Percentiles rank a stretch among this genome's conserved stretches.
Conservation (phyloP, 2,113 vertebrate genomes). For the Phalacrocorax aristotelis region DNA sequence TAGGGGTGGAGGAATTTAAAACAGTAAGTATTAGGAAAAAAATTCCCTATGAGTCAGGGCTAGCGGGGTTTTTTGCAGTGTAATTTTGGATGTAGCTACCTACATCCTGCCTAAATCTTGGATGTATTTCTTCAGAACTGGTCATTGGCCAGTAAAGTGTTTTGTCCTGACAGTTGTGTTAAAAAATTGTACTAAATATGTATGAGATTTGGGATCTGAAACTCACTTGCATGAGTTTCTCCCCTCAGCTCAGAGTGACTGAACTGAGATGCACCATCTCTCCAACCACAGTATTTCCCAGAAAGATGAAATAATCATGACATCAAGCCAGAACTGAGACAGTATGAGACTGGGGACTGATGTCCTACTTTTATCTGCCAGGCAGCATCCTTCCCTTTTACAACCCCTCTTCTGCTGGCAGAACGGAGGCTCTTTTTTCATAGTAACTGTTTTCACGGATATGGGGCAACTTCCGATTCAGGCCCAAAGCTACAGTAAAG, state of each 20-base stretch:
- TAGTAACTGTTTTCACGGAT: background rate
- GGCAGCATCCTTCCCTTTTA: background rate
- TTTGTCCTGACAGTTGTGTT: background rate
- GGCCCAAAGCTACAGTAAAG: background rate
- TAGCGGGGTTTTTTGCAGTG: background rate
- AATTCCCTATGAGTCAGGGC: rapidly evolving
- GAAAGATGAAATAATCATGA: conserved; percentile 38
- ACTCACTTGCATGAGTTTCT: background rate
- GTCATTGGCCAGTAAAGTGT: background rate
- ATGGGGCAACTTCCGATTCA: background rate
- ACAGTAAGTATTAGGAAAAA: background rate
- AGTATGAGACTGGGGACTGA: background rate
- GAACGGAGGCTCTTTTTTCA: background rate
- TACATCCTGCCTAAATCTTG: background rate
- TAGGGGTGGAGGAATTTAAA: background rate
- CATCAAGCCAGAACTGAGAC: background rate
- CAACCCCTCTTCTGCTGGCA: background rate
- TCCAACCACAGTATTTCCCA: background rate
- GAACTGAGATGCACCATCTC: background rate
- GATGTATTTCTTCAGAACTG: background rate
- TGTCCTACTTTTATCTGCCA: background rate
- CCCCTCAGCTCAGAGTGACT: background rate
- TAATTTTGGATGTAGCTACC: background rate
- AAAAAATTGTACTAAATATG: background rate
- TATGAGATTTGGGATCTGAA: background rate